phyloP scores from a whole-genome alignment of 1,140 invertebrate genomes.

The Doryteuthis pealeii region DNA sequence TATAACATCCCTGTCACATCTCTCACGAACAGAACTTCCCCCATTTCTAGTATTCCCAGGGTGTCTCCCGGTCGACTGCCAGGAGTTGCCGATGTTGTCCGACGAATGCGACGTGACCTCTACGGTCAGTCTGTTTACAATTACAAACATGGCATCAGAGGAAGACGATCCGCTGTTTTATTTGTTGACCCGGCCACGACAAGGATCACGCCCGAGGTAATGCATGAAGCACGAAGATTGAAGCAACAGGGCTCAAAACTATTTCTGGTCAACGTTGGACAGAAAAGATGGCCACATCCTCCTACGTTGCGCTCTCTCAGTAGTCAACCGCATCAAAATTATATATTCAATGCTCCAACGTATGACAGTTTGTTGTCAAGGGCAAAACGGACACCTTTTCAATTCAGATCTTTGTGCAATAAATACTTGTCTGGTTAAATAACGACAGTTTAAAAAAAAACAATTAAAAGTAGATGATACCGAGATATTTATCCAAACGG shows the following conservation, averaged over 20 bases:
- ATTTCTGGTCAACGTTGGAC: background rate
- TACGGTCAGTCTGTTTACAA: background rate
- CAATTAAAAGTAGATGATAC: too few species aligned
- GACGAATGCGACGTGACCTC: background rate
- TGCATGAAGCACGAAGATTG: background rate
- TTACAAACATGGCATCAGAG: background rate
- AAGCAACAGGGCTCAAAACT: background rate
- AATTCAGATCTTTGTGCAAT: background rate
- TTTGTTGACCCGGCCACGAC: background rate
- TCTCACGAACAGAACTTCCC: background rate
- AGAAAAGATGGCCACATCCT: background rate
- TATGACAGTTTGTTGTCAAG: background rate
- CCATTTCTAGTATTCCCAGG: background rate
- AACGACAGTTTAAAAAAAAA: too few species aligned
- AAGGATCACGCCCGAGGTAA: background rate
- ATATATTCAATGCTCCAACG: background rate
- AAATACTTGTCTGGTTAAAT: too few species aligned
- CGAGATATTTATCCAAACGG: too few species aligned
- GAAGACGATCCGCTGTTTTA: background rate
- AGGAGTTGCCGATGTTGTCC: background rate
- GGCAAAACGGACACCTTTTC: background rate
- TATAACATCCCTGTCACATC: background rate
- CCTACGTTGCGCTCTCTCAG: background rate
- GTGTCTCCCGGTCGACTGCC: background rate
- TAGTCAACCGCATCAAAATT: slow-evolving; percentile 1